Conservation (phyloP, 2,113 vertebrate species). For the Nothobranchius kuhntae region DNA sequence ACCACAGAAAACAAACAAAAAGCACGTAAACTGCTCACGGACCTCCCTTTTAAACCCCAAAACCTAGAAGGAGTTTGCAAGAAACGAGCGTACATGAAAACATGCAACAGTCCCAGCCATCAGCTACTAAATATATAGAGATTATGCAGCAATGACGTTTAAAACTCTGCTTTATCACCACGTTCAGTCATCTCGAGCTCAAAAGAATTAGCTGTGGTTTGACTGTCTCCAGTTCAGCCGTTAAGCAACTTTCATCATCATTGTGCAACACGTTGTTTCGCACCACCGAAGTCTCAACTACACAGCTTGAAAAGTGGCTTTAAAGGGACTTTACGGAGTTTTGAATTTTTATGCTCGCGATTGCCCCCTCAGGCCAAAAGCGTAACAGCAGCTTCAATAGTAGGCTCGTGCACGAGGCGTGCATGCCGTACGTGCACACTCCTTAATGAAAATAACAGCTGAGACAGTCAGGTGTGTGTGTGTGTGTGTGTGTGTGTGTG, state of each 20-base stretch:
- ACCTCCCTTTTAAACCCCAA: slow-evolving; percentile 62
- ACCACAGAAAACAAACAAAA: slow-evolving; percentile 83
- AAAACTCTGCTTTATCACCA: neutral
- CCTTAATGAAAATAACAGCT: too few relatives aligned
- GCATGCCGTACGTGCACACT: too few relatives aligned
- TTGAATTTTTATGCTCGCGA: too few relatives aligned
- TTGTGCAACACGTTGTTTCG: slow-evolving; percentile 14
- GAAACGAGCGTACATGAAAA: slow-evolving; percentile 26
- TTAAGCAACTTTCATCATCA: slow-evolving; percentile 12
- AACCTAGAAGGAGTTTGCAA: slow-evolving; percentile 34
- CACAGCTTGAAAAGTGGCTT: too few relatives aligned
- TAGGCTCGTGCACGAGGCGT: too few relatives aligned
- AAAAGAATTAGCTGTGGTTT: too few relatives aligned
- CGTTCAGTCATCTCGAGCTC: neutral
- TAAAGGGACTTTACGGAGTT: too few relatives aligned
- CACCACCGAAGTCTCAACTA: neutral
- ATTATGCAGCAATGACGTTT: slow-evolving; percentile 23
- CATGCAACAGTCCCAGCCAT: too few relatives aligned
- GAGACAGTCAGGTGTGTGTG: too few relatives aligned
- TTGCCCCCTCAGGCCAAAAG: too few relatives aligned
- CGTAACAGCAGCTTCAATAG: too few relatives aligned
- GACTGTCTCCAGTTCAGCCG: slow-evolving; percentile 27
- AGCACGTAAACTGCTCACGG: slow-evolving; percentile 72
- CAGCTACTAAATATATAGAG: slow-evolving; percentile 18
- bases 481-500: too few relatives aligned